Evolutionary conservation across 2,888 invertebrate species (phyloP), one percentile per base, ranked within the genome.

Genomic region (Listrodromus nycthemerus): DNA sequence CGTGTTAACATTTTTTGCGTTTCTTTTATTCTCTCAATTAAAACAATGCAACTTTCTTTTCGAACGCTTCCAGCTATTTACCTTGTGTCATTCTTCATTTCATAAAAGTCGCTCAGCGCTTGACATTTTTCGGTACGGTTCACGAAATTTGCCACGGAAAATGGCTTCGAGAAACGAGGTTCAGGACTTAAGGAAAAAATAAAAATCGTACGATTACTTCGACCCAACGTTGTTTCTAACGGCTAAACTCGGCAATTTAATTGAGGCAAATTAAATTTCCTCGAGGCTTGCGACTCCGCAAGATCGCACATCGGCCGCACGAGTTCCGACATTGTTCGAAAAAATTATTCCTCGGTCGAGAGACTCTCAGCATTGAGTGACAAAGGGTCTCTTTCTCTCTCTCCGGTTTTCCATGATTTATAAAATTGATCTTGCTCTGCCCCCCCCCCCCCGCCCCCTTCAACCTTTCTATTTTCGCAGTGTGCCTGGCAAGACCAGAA

Each of bases 321-420:
- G 33, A 2, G 50, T 50, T 19, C 50, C 30, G 24, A 13, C 16
- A 16, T 30, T n/a, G 55, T 37, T 55, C n/a, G 8, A 37, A 70
- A 70, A 55, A 65, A 65, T 65, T 65, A 65, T 52, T 70, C n/a
- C n/a, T n/a, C 67, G 50, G 10, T 50, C 30, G 30, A 45, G 27
- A 45, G 30, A 50, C 30, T 50, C 27, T 27, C 21, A 27, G 8
- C 6, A 45, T 41, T 45, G 45, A 61, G 45, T 73, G 73, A 73
- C 27, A 61, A 21, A 33, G 65, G 65, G 33, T 37, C 24, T 19
- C 10, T 24, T 24, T 55, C 19, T 8, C 10, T 24, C 55, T 55
- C 19, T 8, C 52, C 37, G 70, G 48, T 65, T 70, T 41, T 19
- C n/a, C 27, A 71, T 76, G 79, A 83, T 83, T 83, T 80, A 83